These are phyloP conservation scores for Elegia similella DNA, from an alignment of 2,888 invertebrate species.

Conservation along the genomic window DNA sequence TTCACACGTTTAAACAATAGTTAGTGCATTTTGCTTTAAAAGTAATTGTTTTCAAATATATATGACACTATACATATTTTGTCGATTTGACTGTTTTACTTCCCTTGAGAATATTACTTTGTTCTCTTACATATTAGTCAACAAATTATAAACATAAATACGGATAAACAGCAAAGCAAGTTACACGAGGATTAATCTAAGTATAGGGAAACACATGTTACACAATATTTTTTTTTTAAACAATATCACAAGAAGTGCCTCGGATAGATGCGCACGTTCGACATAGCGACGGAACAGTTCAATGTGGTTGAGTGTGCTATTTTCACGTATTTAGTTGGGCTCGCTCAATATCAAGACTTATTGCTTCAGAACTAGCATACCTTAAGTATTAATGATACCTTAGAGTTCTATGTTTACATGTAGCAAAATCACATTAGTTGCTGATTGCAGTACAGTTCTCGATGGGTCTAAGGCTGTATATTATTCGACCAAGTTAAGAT, in stretches of 20 bases:
- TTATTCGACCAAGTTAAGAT: constrained; percentile 67
- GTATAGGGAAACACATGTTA: constrained; percentile 23
- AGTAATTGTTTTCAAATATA: constrained; percentile 18
- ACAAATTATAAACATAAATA: neutral
- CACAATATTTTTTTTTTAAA: constrained; percentile 22
- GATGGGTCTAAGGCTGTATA: constrained; percentile 69
- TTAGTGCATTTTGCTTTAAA: constrained; percentile 26
- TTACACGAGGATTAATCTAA: constrained; percentile 10
- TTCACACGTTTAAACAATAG: constrained; percentile 16
- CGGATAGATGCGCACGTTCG: constrained; percentile 21
- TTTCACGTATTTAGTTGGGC: constrained; percentile 71
- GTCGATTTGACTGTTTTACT: constrained; percentile 23
- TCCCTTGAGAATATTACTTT: neutral
- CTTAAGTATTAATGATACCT: constrained; percentile 71
- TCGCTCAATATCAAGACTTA: constrained; percentile 80
- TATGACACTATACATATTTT: constrained; percentile 20
- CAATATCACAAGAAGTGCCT: constrained; percentile 20
- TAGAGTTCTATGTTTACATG: constrained; percentile 67
- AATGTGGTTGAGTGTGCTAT: constrained; percentile 67
- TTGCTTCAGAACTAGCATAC: constrained; percentile 69
- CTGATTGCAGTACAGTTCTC: constrained; percentile 68
- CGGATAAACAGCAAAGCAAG: neutral
- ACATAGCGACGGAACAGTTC: constrained; percentile 34
- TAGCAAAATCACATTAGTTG: constrained; percentile 70
- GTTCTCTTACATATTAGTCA: constrained; percentile 1